Percentiles rank a stretch among this genome's conserved stretches.
Conservation (phyloP, 2,888 invertebrate species). For the Microplitis manilae region DNA sequence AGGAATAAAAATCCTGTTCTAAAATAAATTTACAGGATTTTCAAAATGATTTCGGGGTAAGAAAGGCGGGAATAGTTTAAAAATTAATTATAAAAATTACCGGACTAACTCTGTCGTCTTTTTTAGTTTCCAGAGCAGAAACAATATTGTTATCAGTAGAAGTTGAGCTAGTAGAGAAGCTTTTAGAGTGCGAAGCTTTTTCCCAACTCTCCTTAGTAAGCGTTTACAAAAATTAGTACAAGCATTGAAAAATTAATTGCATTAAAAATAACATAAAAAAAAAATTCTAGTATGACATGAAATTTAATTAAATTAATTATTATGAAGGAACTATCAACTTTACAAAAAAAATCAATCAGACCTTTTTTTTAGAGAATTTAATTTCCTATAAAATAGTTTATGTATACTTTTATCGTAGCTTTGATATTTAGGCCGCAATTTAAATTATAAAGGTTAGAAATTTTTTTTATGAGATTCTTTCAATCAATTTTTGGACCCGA, state of each 20-base stretch:
- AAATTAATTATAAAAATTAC: conserved; percentile 47
- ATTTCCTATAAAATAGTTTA: no score
- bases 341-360: no score
- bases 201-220: conserved; percentile 74
- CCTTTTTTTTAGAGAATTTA: no score
- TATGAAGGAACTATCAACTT: no score
- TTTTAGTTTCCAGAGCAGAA: conserved; percentile 74
- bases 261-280: background rate
- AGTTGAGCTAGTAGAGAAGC: conserved; percentile 78
- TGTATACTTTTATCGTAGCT: no score
- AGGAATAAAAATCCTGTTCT: background rate
- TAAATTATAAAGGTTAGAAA: no score
- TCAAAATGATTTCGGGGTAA: conserved; percentile 22
- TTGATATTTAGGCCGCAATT: no score
- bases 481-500: no score
- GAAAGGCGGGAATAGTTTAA: conserved; percentile 4
- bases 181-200: conserved; percentile 78
- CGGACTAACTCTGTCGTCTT: conserved; percentile 69
- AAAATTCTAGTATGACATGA: no score
- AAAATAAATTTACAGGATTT: no score
- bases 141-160: conserved; percentile 77
- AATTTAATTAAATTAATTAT: no score
- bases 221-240: conserved; percentile 30
- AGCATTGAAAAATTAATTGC: background rate
- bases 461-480: no score